Evolutionary conservation across 2,888 invertebrate genomes (phyloP), one percentile per base, ranked within the genome.

Genomic region (Netelia fuscicornis): DNA sequence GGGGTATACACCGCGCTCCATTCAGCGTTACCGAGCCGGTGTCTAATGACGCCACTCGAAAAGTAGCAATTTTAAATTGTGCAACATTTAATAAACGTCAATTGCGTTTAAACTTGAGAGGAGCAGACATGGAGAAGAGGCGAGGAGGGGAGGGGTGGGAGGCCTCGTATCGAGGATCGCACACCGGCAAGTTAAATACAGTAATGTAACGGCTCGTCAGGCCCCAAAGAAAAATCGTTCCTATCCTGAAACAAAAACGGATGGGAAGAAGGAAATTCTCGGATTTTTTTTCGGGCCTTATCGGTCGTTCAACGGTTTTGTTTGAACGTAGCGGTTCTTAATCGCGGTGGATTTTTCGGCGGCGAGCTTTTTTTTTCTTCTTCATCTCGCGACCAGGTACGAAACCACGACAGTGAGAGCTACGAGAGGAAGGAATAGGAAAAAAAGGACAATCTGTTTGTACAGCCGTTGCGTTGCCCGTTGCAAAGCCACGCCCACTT

Each of bases 401-500:
- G 62, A 48, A 54, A 65, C 37, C 37, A 6, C 48, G 74, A 67
- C 56, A 74, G 48, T 70, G 23, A 25, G 67, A 67, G 56, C 48
- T 37, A 37, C 10, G 48, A 25, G 20, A 44, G 44, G 30, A 44
- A 10, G 17, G 68, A 72, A 42, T 20, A 37, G 23, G 58, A 56
- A 62, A 52, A 83, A 87, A 87, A 80, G 84, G 86, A 90, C 84
- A 89, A 87, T 88, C 87, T 87, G 83, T 87, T 87, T 86, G 86
- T 60, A 85, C 84, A 85, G 84, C 78, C 72, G 77, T 81, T 76
- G 62, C 52, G 77, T 81, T 76, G 67, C 52, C 58, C 70, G 84
- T 65, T 75, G 86, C 86, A 86, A 83, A 86, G 87, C 90, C 91
- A 91, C 91, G 90, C 92, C 92, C 83, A 91, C 92, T 91, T 91